Evolutionary conservation across 37 sponge, comb jelly and placozoan genomes (phyloP), one percentile per base, ranked within the genome.

Genomic region (Chondrilla cf. caribensis): DNA sequence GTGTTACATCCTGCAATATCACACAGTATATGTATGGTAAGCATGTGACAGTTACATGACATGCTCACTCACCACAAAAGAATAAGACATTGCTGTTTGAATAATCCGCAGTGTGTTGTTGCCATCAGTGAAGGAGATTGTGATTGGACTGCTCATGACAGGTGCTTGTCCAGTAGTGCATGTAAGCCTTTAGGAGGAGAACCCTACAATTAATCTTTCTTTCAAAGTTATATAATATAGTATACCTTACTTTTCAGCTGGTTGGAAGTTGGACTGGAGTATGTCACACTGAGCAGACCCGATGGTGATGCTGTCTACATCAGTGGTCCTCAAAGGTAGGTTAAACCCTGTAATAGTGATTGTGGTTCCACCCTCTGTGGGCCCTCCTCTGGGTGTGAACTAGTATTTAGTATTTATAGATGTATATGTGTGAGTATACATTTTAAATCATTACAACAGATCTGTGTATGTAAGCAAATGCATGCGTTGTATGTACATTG

Each of bases 311-410:
- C 29, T 33, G 35, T n/a, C n/a, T n/a, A 67, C 35, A 4, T 26
- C 29, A 33, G 2, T 33, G 17, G 35, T 7, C 35, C 1, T 3
- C 68, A 67, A 43, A 15, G 44, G 41, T 38, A 73, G 76, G 76
- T 73, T 73, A 42, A 38, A 37, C 76, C 76, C 76, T 73, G 41
- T 73, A 73, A 73, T 73, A 41, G 44, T 39, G 19, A 73, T 37
- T 1, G 42, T 73, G 44, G 76, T 73, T 25, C 76, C 76, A 18
- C 76, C 76, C 43, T 73, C 76, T 39, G 22, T 40, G 44, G 76
- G 76, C 2, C 76, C 76, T 39, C 8, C 21, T 39, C 21, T 40
- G 1, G 76, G 76, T 18, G 43, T 43, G 41, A 73, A 73, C 76
- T 73, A 38, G 19, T 6, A 24, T 38, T 1, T 40, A 21, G 9